Conservation (phyloP, 2,797 vertebrate genomes). For the Mareca penelope region DNA sequence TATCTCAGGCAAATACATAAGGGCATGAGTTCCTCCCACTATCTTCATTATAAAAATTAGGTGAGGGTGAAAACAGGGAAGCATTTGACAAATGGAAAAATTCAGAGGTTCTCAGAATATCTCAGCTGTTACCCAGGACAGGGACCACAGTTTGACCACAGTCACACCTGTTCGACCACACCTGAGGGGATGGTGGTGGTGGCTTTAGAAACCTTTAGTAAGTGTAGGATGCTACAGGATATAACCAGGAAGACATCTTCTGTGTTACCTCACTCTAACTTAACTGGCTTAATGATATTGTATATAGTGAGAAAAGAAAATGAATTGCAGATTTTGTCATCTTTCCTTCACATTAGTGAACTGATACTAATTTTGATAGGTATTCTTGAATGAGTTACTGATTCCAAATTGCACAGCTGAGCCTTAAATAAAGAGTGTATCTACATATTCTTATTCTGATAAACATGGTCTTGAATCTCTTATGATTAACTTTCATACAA, state of each 20-base stretch:
- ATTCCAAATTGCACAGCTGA: not conserved
- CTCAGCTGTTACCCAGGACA: not conserved
- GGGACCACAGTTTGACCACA: not conserved
- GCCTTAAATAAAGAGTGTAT: not conserved
- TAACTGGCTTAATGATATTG: not conserved
- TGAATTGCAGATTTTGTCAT: not conserved
- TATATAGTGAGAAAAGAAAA: not conserved
- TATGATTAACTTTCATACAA: not conserved
- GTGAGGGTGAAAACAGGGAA: not conserved
- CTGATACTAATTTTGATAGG: not conserved
- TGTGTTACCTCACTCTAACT: not conserved
- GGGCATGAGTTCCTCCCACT: not conserved
- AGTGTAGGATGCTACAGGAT: not conserved
- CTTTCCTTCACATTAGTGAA: not conserved
- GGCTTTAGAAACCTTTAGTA: not conserved
- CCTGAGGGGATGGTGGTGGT: not conserved
- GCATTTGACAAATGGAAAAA: not conserved
- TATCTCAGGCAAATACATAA: not conserved
- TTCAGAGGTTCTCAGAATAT: not conserved
- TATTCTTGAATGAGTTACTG: not conserved
- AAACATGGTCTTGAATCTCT: not conserved
- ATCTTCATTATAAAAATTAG: not conserved
- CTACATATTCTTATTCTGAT: not conserved
- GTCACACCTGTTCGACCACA: too few relatives aligned
- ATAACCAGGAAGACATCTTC: rapidly evolving